Evolutionary conservation across 2,113 vertebrate species (phyloP).

Genomic region (Gasterosteus aculeatus): DNA sequence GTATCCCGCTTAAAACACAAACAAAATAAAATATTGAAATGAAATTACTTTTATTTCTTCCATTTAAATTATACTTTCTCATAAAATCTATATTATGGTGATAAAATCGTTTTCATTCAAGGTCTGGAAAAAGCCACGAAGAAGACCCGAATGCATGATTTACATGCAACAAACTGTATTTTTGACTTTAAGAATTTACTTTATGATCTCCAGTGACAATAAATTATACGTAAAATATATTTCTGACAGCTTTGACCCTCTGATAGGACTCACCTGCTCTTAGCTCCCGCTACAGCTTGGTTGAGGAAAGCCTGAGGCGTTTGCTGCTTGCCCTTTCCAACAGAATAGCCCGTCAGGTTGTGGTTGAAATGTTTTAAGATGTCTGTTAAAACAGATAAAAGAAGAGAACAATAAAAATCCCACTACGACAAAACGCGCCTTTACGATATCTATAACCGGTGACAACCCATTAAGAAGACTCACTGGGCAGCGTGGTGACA

Average conservation of each 20-base stretch:
- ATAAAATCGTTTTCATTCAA: neutral
- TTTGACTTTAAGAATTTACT: neutral
- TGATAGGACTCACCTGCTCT: constrained; percentile 73
- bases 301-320: constrained; percentile 85
- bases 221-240: neutral
- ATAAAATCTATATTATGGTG: neutral
- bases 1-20: constrained; percentile 79
- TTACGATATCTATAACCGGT: neutral
- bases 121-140: neutral
- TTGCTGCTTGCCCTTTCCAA: constrained; percentile 72
- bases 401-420: neutral
- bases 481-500: constrained; percentile 92
- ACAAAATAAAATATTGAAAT: neutral
- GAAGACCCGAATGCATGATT: neutral
- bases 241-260: neutral
- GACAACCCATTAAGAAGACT: constrained; percentile 65
- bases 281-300: constrained; percentile 87
- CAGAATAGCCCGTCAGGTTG: constrained; percentile 81
- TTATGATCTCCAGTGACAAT: neutral
- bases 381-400: constrained; percentile 77
- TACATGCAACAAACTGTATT: neutral
- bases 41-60: neutral
- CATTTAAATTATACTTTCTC: neutral
- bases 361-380: constrained; percentile 86
- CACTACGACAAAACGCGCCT: neutral